phyloP scores from a whole-genome alignment of 1,140 invertebrate species.

The Neodiprion pinetum region DNA sequence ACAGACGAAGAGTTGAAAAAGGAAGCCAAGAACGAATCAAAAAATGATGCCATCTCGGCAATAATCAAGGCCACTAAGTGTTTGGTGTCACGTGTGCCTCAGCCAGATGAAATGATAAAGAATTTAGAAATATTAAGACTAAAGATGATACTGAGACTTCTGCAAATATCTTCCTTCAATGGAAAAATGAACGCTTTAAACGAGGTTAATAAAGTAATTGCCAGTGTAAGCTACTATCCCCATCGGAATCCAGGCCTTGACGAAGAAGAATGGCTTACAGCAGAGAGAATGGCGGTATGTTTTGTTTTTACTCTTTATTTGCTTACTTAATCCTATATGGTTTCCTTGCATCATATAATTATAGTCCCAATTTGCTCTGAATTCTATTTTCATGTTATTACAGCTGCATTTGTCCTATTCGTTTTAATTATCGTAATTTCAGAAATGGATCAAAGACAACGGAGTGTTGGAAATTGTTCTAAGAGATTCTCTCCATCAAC shows the following conservation, averaged over 20 bases:
- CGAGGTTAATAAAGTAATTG: constrained; percentile 98
- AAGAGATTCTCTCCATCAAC: constrained; percentile 94
- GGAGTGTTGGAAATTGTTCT: constrained; percentile 95
- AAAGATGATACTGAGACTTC: constrained; percentile 93
- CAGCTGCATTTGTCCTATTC: constrained; percentile 9
- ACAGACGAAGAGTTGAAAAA: constrained; percentile 98
- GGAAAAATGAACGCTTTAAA: constrained; percentile 99
- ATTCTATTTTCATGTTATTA: constrained; percentile 7
- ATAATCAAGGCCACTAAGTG: constrained; percentile 91
- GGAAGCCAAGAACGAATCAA: constrained; percentile 95
- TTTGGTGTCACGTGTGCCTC: constrained; percentile 79
- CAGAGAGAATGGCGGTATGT: constrained; percentile 91
- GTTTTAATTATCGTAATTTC: constrained; percentile 26
- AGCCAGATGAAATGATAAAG: constrained; percentile 84
- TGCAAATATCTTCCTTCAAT: constrained; percentile 98
- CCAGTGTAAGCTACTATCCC: constrained; percentile 87
- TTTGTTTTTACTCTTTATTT: constrained; percentile 13
- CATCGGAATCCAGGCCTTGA: constrained; percentile 71
- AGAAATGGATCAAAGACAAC: constrained; percentile 98
- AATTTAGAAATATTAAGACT: constrained; percentile 94
- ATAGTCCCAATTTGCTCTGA: neutral
- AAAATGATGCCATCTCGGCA: constrained; percentile 90
- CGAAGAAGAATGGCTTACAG: constrained; percentile 94
- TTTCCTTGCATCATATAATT: constrained; percentile 2
- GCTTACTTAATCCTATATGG: constrained; percentile 4